phyloP scores from a whole-genome alignment of 2,888 invertebrate species.

The Leptopilina myrica region DNA sequence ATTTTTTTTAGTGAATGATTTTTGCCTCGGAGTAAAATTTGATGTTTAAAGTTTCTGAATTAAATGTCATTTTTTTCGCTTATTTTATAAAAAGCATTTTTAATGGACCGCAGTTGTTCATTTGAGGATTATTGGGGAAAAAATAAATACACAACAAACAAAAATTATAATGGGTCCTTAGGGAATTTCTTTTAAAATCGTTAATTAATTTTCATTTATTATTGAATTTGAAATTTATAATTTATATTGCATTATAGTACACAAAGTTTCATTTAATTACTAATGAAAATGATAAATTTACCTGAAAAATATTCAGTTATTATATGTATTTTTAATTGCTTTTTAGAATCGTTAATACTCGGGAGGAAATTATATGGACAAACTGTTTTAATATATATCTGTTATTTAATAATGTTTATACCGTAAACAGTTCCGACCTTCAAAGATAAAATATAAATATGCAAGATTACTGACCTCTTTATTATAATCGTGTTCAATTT shows the following conservation, averaged over 20 bases:
- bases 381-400: background rate
- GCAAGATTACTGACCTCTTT: conserved; percentile 15
- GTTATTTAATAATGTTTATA: conserved; percentile 7
- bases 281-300: background rate
- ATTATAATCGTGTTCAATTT: conserved; percentile 7
- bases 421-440: conserved; percentile 1
- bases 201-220: background rate
- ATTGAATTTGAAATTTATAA: background rate
- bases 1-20: too few relatives aligned
- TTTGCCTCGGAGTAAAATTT: too few relatives aligned
- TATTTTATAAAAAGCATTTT: too few relatives aligned
- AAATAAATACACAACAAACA: too few relatives aligned
- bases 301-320: background rate
- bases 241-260: too few relatives aligned
- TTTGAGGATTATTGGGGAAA: too few relatives aligned
- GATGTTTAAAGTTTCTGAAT: too few relatives aligned
- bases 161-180: background rate
- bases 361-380: conserved; percentile 11
- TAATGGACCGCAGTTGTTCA: too few relatives aligned
- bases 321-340: conserved; percentile 10
- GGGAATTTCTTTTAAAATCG: background rate
- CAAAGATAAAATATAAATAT: conserved; percentile 9
- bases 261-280: too few relatives aligned
- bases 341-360: background rate
- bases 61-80: too few relatives aligned